Base-by-base conservation (phyloP, 37 sponge, comb jelly and placozoan species). In the Haliclona indistincta region DNA sequence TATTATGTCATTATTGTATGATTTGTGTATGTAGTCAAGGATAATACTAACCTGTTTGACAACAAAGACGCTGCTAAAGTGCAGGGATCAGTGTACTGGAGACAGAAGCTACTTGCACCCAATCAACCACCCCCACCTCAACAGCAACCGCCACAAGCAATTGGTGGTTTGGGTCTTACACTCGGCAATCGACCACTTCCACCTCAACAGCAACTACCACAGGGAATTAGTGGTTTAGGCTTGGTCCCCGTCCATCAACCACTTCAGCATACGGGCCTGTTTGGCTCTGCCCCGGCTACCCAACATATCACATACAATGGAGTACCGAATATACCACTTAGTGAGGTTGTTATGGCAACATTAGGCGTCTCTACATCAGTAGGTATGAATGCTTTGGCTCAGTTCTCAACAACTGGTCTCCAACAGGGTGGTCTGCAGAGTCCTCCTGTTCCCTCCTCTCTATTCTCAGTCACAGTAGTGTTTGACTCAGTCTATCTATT, bases 321-420 rank as follows among this genome's bases (percentile, higher is more conserved):
- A 13, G 13, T 13, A 47, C 49, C 49, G 49, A 13, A 47, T 17
- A 47, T 8, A 17, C 49, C 49, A 47, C 49, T 47, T 47, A 47
- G 13, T 47, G 13, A 47, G 13, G 90, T 79, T n/a, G 80, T 84
- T 19, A 71, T 83, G 38, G 81, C 83, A 33, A 71, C 83, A 15
- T 71, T 43, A n/a, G n/a, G n/a, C n/a, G n/a, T n/a, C n/a, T n/a
- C n/a, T n/a, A n/a, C n/a, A n/a, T n/a, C n/a, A n/a, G 71, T 62
- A 0, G 77, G 64, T 55, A 80, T 77, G 2, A 47, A 53, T 2
- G 83, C 83, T 79, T 67, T 66, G 58, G 83, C 90, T 28, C 78
- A 47, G 13, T 47, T 89, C 4, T 78, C 78, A 56, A 81, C 84
- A 8, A 20, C 39, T 36, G 62, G 25, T 28, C 25, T 20, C 25